Percentiles rank a stretch among this genome's conserved stretches.
Evolutionary conservation across 2,888 invertebrate species (phyloP).

Genomic region (Pandemis cinnamomeana): DNA sequence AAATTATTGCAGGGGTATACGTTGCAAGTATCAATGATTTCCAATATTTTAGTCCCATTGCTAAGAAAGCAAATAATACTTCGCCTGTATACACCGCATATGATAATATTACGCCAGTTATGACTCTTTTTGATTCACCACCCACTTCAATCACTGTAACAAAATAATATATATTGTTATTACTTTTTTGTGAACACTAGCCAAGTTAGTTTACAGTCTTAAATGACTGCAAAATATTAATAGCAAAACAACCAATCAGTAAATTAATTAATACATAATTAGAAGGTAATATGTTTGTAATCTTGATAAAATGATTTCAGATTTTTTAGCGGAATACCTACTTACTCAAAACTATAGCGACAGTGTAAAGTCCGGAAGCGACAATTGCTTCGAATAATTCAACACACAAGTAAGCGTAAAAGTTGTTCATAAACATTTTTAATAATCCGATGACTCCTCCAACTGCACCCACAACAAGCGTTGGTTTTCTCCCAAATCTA

Average conservation of each 20-base stretch:
- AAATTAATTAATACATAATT: too few species aligned
- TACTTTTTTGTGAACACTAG: too few species aligned
- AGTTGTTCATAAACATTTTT: conserved; percentile 65
- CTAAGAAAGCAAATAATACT: conserved; percentile 65
- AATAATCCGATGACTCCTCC: conserved; percentile 65
- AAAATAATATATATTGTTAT: neutral
- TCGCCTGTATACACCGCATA: conserved; percentile 71
- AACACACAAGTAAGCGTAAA: conserved; percentile 61
- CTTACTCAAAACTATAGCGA: conserved; percentile 70
- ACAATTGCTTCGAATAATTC: conserved; percentile 71
- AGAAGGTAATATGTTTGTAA: too few species aligned
- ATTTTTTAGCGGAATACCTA: neutral
- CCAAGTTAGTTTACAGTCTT: too few species aligned
- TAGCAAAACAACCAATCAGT: too few species aligned
- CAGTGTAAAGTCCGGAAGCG: conserved; percentile 72
- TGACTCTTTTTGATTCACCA: conserved; percentile 68
- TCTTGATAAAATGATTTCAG: too few species aligned
- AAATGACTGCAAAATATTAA: too few species aligned
- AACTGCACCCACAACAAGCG: conserved; percentile 64
- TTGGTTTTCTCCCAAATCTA: conserved; percentile 73
- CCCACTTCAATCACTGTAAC: conserved; percentile 73
- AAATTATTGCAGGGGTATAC: conserved; percentile 65
- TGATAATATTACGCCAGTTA: conserved; percentile 68
- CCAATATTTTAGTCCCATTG: conserved; percentile 69
- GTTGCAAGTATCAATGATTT: conserved; percentile 64